Evolutionary conservation across 2,113 vertebrate species (phyloP), one percentile per base, ranked within the genome.

Genomic region (Zosterops japonicus): DNA sequence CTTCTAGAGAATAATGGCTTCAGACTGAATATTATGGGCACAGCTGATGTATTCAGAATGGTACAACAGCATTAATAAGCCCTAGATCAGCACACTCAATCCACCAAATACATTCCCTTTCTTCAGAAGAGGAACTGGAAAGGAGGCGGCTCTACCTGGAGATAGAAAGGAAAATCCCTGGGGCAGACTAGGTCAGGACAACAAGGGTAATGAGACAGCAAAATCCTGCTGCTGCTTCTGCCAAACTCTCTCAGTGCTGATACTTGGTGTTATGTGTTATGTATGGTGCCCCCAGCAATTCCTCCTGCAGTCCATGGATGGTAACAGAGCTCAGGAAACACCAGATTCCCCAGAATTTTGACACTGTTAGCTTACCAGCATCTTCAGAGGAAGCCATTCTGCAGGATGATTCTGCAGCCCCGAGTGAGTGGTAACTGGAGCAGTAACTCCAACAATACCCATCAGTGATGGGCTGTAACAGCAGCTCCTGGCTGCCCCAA

Each of bases 1-100:
- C 14, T 87, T 89, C 53, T 63, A 47, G 39, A 91, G 64, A 90
- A 90, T 77, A 80, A 94, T 23, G 47, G 80, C 72, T 75, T 94
- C 86, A 71, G 60, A 86, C 33, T 44, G 76, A 13, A 0, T n/a
- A 71, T 83, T 92, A 81, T 14, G 44, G 69, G 64, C 85, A 70
- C 1, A 21, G 64, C 56, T 90, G 76, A 90, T 33, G 47, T 22
- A 60, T 47, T 93, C 59, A 83, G 53, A 90, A 81, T 11, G 8
- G 64, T 70, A 81, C 1, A 2, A 39, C 29, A 56, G 65, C 53
- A 65, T 53, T 68, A 92, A 60, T 12, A 17, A 94, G 56, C 72
- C 74, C 63, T n/a, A 74, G 36, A 88, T 63, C 71, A 71, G 61
- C 36, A 55, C 35, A 24, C 41, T 71, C 60, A 20, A 67, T 24